Conservation (phyloP, 2,113 vertebrate genomes). For the Myotis yumanensis region DNA sequence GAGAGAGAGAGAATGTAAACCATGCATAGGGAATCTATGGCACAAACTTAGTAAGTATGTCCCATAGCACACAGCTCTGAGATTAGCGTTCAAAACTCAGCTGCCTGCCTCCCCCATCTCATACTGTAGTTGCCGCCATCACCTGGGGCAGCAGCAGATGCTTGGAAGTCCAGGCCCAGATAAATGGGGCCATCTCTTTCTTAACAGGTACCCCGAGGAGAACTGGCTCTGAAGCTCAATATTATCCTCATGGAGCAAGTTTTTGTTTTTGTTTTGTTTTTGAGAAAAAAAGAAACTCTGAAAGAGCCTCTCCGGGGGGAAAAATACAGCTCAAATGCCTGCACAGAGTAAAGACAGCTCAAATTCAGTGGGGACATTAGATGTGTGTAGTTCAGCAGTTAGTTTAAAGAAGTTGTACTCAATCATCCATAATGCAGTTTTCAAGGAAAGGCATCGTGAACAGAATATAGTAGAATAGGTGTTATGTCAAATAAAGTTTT, state of each 20-base stretch:
- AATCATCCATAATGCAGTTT: neutral
- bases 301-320: neutral
- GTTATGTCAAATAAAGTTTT: neutral
- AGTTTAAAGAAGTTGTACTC: neutral
- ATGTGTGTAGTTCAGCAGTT: neutral
- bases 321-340: neutral
- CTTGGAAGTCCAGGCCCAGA: conserved; percentile 18
- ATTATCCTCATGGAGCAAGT: neutral
- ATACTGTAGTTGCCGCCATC: neutral
- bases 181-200: neutral
- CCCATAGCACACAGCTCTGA: neutral
- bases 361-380: neutral
- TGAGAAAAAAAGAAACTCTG: neutral
- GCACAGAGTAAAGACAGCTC: neutral
- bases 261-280: neutral
- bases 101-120: neutral
- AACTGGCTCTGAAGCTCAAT: neutral
- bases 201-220: neutral
- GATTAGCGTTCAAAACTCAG: conserved; percentile 36
- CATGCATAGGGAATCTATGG: neutral
- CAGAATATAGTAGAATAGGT: neutral
- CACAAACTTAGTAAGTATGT: neutral
- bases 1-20: neutral
- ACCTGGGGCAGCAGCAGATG: conserved; percentile 13
- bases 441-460: neutral